These are phyloP conservation scores for Stratiomys singularior DNA, from an alignment of 2,888 invertebrate genomes.

Conservation along the genomic window DNA sequence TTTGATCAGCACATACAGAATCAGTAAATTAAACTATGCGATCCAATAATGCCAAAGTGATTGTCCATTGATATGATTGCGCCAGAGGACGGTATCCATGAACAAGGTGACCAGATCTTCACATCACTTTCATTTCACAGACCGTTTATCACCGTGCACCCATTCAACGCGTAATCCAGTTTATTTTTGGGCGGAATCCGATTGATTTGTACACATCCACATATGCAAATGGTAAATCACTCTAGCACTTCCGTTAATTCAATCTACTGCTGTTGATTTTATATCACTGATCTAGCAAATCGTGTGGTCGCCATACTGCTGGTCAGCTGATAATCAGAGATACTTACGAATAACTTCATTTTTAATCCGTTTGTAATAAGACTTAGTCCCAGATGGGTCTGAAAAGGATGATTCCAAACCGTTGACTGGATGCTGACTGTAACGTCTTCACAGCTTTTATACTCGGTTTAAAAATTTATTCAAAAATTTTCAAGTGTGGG, in stretches of 20 bases:
- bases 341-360: conserved; percentile 44
- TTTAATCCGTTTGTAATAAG: conserved; percentile 37
- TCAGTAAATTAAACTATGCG: no score
- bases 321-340: background rate
- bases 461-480: conserved; percentile 42
- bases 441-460: conserved; percentile 45
- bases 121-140: conserved; percentile 30
- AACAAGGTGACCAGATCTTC: conserved; percentile 26
- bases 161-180: conserved; percentile 33
- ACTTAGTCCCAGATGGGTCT: conserved; percentile 43
- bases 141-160: conserved; percentile 16
- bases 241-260: conserved; percentile 13
- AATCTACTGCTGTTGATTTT: background rate
- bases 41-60: background rate
- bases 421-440: conserved; percentile 42
- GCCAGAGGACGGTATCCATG: background rate
- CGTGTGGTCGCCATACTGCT: background rate
- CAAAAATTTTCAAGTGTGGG: conserved; percentile 35
- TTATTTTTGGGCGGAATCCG: conserved; percentile 23
- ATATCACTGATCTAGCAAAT: background rate
- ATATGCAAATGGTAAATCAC: conserved; percentile 30
- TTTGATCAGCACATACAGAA: no score
- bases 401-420: conserved; percentile 47
- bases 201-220: conserved; percentile 33
- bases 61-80: conserved; percentile 2